A percentile compares a stretch with the other conserved stretches of the same genome.
Evolutionary conservation across 2,888 invertebrate genomes (phyloP).

Genomic region (Noctua comes): DNA sequence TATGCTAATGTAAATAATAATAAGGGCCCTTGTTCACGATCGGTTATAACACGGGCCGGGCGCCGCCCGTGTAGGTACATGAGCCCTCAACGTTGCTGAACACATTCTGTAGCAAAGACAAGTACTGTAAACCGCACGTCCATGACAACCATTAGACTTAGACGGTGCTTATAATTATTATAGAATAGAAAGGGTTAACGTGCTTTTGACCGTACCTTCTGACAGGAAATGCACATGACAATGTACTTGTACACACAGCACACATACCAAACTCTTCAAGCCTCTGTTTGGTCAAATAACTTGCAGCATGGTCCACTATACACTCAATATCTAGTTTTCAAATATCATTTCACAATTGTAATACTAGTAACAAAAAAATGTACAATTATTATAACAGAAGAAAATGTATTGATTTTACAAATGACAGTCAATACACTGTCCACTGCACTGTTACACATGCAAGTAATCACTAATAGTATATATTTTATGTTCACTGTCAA

Average conservation of each 20-base stretch:
- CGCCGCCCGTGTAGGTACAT: neutral
- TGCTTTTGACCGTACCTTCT: neutral
- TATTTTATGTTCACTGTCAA: conserved; percentile 21
- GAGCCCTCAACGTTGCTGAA: neutral
- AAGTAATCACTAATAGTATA: neutral
- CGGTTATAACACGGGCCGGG: neutral
- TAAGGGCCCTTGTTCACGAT: neutral
- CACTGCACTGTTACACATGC: conserved; percentile 24
- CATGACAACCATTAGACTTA: neutral
- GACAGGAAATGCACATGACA: neutral
- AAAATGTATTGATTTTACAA: neutral
- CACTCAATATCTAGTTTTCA: neutral
- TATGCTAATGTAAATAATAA: neutral
- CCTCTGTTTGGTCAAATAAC: neutral
- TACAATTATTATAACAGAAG: conserved; percentile 28
- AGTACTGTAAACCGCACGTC: neutral
- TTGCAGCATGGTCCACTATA: neutral
- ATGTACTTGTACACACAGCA: neutral
- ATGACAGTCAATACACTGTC: neutral
- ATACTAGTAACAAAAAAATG: conserved; percentile 13
- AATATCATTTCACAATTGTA: neutral
- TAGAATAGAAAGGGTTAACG: neutral
- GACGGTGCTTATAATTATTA: neutral
- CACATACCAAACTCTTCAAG: neutral
- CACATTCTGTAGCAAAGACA: neutral